A percentile compares a stretch with the other conserved stretches of the same genome.
These are phyloP conservation scores for Falcaria lacertinaria DNA, from an alignment of 2,888 invertebrate species.

Conservation along the genomic window DNA sequence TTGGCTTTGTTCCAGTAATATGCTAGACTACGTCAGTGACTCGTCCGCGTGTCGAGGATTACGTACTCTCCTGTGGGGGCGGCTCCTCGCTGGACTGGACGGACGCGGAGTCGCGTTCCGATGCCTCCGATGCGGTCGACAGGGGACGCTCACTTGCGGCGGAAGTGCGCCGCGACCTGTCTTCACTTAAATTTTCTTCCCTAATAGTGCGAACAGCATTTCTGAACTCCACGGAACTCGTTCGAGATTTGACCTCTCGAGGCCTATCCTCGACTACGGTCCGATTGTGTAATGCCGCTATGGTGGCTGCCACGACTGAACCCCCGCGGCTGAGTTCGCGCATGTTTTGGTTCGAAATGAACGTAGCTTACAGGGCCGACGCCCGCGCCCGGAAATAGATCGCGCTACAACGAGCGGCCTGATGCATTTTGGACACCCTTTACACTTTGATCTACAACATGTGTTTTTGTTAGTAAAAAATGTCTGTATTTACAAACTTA, in stretches of 20 bases:
- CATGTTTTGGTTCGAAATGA: constrained; percentile 76
- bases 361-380: constrained; percentile 58
- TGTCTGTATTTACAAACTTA: constrained; percentile 18
- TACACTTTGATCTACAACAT: constrained; percentile 45
- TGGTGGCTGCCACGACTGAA: constrained; percentile 81
- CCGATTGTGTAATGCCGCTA: constrained; percentile 69
- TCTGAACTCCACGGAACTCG: constrained; percentile 43
- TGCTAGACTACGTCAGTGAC: constrained; percentile 61
- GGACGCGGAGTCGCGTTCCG: constrained; percentile 71
- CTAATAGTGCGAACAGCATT: constrained; percentile 38
- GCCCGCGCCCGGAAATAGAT: constrained; percentile 76
- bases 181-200: constrained; percentile 43
- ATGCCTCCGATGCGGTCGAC: constrained; percentile 72
- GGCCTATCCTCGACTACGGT: constrained; percentile 55
- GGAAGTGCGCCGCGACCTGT: constrained; percentile 51
- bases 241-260: constrained; percentile 50
- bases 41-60: constrained; percentile 60
- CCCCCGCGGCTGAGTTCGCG: constrained; percentile 78
- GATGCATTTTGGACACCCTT: constrained; percentile 67
- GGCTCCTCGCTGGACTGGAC: constrained; percentile 76
- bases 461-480: constrained; percentile 40
- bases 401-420: constrained; percentile 51
- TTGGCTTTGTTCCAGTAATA: constrained; percentile 73
- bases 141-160: constrained; percentile 67
- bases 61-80: constrained; percentile 74